phyloP scores from a whole-genome alignment of 2,797 vertebrate genomes.

The Discoglossus pictus region DNA sequence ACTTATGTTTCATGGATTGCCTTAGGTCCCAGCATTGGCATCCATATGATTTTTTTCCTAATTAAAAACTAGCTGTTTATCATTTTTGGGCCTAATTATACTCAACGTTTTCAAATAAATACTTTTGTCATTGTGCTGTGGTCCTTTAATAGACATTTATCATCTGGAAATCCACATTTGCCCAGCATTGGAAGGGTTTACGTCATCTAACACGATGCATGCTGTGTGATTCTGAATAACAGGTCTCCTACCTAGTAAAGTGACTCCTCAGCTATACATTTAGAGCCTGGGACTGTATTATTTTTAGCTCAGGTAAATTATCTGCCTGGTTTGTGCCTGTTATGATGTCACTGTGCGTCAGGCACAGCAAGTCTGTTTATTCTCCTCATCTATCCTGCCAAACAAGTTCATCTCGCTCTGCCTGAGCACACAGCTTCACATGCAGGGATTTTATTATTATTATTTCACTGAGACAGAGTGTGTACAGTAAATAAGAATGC shows the following conservation, averaged over 20 bases:
- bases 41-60: no score
- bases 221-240: no score
- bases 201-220: no score
- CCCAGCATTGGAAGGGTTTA: no score
- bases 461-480: slow-evolving; percentile 21
- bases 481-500: not conserved
- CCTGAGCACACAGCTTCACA: not conserved
- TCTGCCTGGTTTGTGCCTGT: slow-evolving; percentile 31
- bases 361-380: slow-evolving; percentile 36
- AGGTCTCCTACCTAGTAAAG: not conserved
- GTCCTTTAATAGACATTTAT: no score
- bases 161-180: no score
- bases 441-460: not conserved
- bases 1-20: no score
- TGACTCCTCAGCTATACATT: not conserved
- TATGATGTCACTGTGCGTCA: slow-evolving; percentile 42
- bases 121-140: no score
- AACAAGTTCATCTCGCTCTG: slow-evolving; percentile 35
- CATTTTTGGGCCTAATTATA: no score
- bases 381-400: slow-evolving; percentile 35
- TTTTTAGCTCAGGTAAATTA: slow-evolving; percentile 45
- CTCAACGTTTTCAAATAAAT: no score
- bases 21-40: no score
- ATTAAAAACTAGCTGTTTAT: no score
- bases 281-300: slow-evolving; percentile 21